A percentile compares a stretch with the other conserved stretches of the same genome.
Evolutionary conservation across 2,888 invertebrate species (phyloP).

Genomic region (Philopedon plagiatum): DNA sequence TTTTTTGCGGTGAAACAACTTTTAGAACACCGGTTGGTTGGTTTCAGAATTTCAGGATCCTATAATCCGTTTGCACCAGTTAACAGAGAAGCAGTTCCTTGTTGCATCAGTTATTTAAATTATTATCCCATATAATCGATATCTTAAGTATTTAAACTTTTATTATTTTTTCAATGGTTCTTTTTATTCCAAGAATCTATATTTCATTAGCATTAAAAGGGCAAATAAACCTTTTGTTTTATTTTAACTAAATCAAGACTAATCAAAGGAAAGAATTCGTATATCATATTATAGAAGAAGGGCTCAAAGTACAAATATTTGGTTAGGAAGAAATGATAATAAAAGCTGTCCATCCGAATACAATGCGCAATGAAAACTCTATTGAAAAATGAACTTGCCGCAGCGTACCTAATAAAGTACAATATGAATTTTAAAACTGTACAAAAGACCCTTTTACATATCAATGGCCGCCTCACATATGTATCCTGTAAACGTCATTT

Average conservation of each 20-base stretch:
- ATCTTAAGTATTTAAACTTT: neutral
- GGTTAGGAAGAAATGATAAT: slow-evolving; percentile 59
- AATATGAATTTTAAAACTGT: slow-evolving; percentile 64
- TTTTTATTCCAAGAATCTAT: too few relatives aligned
- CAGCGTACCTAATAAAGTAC: slow-evolving; percentile 57
- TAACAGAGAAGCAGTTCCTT: too few relatives aligned
- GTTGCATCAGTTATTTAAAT: too few relatives aligned
- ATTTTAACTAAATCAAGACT: slow-evolving; percentile 31
- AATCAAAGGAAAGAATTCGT: slow-evolving; percentile 25
- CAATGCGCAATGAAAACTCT: slow-evolving; percentile 52
- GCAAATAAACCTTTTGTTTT: neutral
- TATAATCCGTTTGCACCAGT: too few relatives aligned
- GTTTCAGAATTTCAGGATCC: too few relatives aligned
- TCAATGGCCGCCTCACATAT: slow-evolving; percentile 64
- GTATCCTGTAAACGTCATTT: slow-evolving; percentile 68
- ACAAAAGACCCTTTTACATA: slow-evolving; percentile 66
- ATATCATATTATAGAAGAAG: slow-evolving; percentile 46
- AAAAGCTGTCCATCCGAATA: slow-evolving; percentile 54
- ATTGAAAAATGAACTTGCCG: slow-evolving; percentile 58
- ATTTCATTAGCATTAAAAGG: neutral
- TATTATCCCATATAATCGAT: too few relatives aligned
- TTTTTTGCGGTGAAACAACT: too few relatives aligned
- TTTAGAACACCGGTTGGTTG: too few relatives aligned
- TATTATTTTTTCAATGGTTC: too few relatives aligned
- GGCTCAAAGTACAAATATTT: slow-evolving; percentile 58